A percentile compares a stretch with the other conserved stretches of the same genome.
Conservation (phyloP, 2,113 vertebrate genomes). For the Scomber colias region DNA sequence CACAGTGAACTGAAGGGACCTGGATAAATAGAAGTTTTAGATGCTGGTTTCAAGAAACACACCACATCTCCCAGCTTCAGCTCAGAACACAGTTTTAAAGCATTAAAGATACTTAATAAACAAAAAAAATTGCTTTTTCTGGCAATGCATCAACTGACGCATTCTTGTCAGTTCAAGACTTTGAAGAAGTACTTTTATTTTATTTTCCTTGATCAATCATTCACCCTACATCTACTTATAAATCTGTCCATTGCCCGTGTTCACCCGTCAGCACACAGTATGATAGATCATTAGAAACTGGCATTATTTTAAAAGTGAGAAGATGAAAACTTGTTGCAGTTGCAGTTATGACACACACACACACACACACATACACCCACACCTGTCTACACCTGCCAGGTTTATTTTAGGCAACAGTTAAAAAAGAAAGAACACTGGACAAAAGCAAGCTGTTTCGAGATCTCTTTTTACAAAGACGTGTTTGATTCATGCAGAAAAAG, state of each 20-base stretch:
- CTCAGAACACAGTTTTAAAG: not conserved
- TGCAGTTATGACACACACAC: not conserved
- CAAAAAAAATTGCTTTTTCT: not conserved
- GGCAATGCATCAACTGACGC: not conserved
- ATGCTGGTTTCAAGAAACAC: not conserved
- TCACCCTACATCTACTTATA: not conserved
- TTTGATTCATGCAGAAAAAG: conserved; percentile 1
- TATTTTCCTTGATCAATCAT: not conserved
- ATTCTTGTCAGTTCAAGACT: not conserved
- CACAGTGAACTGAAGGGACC: not conserved
- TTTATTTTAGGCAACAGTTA: conserved; percentile 20
- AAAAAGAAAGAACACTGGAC: conserved; percentile 11
- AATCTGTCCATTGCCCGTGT: conserved; percentile 1
- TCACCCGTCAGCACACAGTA: not conserved
- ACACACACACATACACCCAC: not conserved
- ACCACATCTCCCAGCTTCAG: not conserved
- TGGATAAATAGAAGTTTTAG: not conserved
- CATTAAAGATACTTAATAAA: not conserved
- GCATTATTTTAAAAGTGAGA: not conserved
- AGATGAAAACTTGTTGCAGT: conserved; percentile 7
- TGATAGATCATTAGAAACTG: conserved; percentile 6
- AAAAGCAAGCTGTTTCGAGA: conserved; percentile 16
- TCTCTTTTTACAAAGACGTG: conserved; percentile 13
- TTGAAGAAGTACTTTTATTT: not conserved
- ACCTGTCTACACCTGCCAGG: conserved; percentile 7